These are phyloP conservation scores for Sialis lutaria DNA, from an alignment of 2,888 invertebrate genomes.

Conservation along the genomic window DNA sequence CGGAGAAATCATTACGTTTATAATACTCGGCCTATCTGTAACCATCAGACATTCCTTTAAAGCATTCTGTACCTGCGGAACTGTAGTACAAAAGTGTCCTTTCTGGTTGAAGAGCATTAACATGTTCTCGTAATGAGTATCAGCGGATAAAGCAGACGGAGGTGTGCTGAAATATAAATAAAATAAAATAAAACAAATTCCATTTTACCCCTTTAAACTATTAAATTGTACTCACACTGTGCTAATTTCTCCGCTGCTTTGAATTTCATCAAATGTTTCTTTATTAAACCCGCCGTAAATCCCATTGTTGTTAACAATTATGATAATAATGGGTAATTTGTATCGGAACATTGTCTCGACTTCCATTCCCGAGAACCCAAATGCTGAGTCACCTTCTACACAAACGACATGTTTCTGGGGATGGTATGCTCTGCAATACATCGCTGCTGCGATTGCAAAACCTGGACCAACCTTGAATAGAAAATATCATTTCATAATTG, in stretches of 20 bases:
- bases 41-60: slow-evolving; percentile 46
- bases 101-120: slow-evolving; percentile 69
- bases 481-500: slow-evolving; percentile 5
- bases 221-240: slow-evolving; percentile 43
- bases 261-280: slow-evolving; percentile 53
- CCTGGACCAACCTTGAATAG: slow-evolving; percentile 56
- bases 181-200: background rate
- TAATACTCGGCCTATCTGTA: slow-evolving; percentile 62
- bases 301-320: slow-evolving; percentile 91
- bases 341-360: slow-evolving; percentile 92
- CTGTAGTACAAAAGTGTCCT: slow-evolving; percentile 64
- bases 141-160: slow-evolving; percentile 61
- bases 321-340: slow-evolving; percentile 73
- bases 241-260: slow-evolving; percentile 46
- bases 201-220: background rate
- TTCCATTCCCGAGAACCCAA: slow-evolving; percentile 98
- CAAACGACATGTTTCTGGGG: slow-evolving; percentile 76
- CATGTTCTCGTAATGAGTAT: slow-evolving; percentile 79
- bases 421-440: slow-evolving; percentile 68
- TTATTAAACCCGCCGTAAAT: slow-evolving; percentile 77
- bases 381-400: slow-evolving; percentile 93
- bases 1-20: slow-evolving; percentile 82
- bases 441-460: slow-evolving; percentile 80
- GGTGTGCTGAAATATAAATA: slow-evolving; percentile 46
- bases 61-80: slow-evolving; percentile 57